Conservation (phyloP, 1,140 invertebrate genomes). For the Globodera rostochiensis region DNA sequence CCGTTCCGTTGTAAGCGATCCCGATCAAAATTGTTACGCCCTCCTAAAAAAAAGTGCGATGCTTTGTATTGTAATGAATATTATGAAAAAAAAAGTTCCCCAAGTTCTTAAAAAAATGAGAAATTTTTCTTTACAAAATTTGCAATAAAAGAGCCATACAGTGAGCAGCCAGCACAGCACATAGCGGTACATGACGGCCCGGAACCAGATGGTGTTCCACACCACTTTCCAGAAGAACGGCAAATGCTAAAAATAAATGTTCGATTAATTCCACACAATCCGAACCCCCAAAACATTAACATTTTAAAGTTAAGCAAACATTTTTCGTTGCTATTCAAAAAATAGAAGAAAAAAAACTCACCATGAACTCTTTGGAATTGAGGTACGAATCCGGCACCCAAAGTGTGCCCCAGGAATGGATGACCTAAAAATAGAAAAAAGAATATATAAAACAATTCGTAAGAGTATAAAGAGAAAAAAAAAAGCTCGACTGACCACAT, state of each 20-base stretch:
- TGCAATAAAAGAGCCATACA: not conserved
- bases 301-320: not conserved
- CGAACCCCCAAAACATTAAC: too few species aligned
- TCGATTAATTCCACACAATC: not conserved
- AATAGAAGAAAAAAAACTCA: slow-evolving; percentile 46
- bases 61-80: too few species aligned
- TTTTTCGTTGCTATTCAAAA: slow-evolving; percentile 20
- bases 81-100: too few species aligned
- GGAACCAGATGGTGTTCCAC: slow-evolving; percentile 67
- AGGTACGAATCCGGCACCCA: slow-evolving; percentile 65
- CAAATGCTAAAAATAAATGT: slow-evolving; percentile 57
- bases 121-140: too few species aligned
- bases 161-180: slow-evolving; percentile 58
- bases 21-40: slow-evolving; percentile 68
- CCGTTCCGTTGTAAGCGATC: slow-evolving; percentile 67
- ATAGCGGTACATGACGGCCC: slow-evolving; percentile 65
- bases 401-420: slow-evolving; percentile 64
- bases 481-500: slow-evolving; percentile 10
- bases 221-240: slow-evolving; percentile 65
- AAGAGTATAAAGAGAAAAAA: too few species aligned
- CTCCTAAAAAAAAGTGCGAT: slow-evolving; percentile 62
- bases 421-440: slow-evolving; percentile 53
- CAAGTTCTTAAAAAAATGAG: too few species aligned
- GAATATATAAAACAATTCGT: too few species aligned
- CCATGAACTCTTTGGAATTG: slow-evolving; percentile 64